A percentile compares a stretch with the other conserved stretches of the same genome.
Conservation (phyloP, 2,888 invertebrate genomes). For the Syrphus vitripennis region DNA sequence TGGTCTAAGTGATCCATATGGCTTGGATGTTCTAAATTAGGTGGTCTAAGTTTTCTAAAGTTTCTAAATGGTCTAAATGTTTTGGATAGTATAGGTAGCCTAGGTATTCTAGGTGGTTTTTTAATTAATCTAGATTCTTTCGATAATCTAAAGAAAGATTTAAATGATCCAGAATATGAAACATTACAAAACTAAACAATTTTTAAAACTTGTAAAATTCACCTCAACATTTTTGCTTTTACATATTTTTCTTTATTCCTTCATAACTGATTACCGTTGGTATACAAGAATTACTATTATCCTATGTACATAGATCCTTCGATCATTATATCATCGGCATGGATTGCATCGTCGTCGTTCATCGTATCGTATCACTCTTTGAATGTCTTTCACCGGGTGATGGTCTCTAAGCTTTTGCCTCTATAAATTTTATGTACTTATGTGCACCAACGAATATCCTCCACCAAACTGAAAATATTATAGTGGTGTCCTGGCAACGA, state of each 20-base stretch:
- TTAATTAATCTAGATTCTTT: no score
- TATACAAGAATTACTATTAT: conserved; percentile 46
- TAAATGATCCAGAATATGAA: no score
- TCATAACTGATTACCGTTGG: conserved; percentile 23
- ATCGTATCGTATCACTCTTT: not conserved
- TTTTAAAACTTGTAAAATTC: not conserved
- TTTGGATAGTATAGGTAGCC: no score
- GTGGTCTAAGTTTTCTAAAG: no score
- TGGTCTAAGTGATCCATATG: no score
- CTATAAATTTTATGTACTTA: conserved; percentile 5
- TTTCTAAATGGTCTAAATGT: no score
- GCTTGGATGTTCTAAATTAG: no score
- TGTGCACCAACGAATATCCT: conserved; percentile 21
- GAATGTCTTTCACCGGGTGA: not conserved
- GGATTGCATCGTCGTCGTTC: no score
- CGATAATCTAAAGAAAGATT: no score
- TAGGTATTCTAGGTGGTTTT: no score
- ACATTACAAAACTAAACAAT: no score
- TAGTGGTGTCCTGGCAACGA: not conserved
- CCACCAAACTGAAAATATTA: not conserved
- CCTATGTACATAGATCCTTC: conserved; percentile 48
- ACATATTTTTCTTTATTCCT: conserved; percentile 12
- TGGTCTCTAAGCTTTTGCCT: not conserved
- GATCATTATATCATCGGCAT: conserved; percentile 1
- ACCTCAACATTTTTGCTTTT: not conserved